Conservation (phyloP, 2,888 invertebrate species). For the Ganaspis brasiliensis region DNA sequence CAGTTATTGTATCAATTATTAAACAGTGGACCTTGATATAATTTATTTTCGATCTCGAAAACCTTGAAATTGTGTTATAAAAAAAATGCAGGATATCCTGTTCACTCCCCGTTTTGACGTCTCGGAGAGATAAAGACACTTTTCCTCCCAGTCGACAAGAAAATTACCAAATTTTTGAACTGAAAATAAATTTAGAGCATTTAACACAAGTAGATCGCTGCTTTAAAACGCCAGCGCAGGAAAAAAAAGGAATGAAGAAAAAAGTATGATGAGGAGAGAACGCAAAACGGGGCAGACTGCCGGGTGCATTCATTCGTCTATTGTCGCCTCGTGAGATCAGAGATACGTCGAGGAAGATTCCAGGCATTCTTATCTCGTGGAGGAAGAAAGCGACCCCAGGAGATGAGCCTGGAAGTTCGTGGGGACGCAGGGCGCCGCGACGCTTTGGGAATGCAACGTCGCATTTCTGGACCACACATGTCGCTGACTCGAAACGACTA, state of each 20-base stretch:
- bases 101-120: no score
- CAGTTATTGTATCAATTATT: no score
- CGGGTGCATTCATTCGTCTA: constrained; percentile 42
- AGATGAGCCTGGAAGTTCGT: constrained; percentile 61
- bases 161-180: no score
- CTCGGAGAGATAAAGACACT: no score
- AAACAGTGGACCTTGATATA: no score
- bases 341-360: constrained; percentile 33
- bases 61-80: no score
- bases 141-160: background rate
- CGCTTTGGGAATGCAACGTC: constrained; percentile 76
- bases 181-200: background rate
- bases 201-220: background rate
- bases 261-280: background rate
- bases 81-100: no score
- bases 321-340: constrained; percentile 40
- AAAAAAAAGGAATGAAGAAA: background rate
- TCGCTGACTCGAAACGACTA: constrained; percentile 75
- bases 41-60: no score
- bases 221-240: constrained; percentile 46
- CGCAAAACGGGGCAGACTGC: background rate
- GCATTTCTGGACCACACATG: constrained; percentile 73
- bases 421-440: constrained; percentile 70
- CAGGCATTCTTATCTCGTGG: constrained; percentile 30
- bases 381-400: constrained; percentile 56